Evolutionary conservation across 2,113 vertebrate genomes (phyloP).

Genomic region (Cebus imitator): DNA sequence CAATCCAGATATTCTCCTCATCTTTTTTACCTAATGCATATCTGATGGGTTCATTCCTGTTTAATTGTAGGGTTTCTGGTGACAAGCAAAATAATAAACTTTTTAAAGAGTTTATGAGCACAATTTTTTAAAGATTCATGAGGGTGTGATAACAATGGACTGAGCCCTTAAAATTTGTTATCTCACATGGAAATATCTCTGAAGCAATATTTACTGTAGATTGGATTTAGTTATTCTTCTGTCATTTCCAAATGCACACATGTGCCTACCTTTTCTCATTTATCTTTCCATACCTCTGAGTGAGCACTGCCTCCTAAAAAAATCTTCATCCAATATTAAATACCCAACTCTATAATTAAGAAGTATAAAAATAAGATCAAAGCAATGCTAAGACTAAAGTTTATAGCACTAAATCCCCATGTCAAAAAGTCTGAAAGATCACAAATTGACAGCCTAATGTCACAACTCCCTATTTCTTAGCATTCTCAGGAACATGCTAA

Average conservation of each 20-base stretch:
- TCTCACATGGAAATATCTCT: background rate
- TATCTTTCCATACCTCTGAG: background rate
- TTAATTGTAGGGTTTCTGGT: background rate
- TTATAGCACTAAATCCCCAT: too few relatives aligned
- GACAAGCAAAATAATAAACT: background rate
- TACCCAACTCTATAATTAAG: background rate
- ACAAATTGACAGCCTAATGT: too few relatives aligned
- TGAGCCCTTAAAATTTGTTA: background rate
- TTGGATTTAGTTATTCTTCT: background rate
- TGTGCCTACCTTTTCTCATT: background rate
- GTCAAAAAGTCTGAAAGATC: too few relatives aligned
- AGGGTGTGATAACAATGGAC: background rate
- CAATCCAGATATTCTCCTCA: background rate
- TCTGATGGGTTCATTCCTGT: fast-evolving
- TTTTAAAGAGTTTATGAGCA: background rate
- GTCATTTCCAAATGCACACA: background rate
- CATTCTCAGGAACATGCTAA: too few relatives aligned
- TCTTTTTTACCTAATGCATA: background rate
- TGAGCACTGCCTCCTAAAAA: background rate
- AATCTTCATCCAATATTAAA: background rate
- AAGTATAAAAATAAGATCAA: background rate
- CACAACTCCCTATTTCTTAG: too few relatives aligned
- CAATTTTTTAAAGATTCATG: background rate
- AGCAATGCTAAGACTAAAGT: background rate
- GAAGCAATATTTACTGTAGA: background rate